Percentiles rank a stretch among this genome's conserved stretches.
Conservation (phyloP, 2,888 invertebrate species). For the Lycocerus yunnanus region DNA sequence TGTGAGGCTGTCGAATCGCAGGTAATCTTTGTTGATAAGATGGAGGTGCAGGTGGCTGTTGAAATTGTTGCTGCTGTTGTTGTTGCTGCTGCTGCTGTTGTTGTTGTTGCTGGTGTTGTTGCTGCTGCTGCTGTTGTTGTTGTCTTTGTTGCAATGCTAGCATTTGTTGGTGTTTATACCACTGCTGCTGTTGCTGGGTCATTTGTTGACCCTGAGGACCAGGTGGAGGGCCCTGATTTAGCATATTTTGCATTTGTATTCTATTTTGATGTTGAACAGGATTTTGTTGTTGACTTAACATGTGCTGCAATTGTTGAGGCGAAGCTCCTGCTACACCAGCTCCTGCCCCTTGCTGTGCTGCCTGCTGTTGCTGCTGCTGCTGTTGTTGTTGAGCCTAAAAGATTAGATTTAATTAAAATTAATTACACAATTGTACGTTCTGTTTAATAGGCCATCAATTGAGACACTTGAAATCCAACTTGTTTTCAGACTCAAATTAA, state of each 20-base stretch:
- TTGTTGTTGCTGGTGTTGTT: conserved; percentile 60
- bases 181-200: conserved; percentile 59
- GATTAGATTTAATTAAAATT: not conserved
- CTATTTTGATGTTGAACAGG: conserved; percentile 59
- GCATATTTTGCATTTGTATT: conserved; percentile 58
- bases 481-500: not conserved
- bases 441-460: not conserved
- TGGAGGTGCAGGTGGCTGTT: conserved; percentile 65
- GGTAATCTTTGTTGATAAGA: conserved; percentile 61
- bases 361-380: conserved; percentile 37
- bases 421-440: not conserved
- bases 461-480: not conserved
- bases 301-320: conserved; percentile 62
- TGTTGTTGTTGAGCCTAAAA: conserved; percentile 47
- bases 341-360: conserved; percentile 39
- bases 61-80: conserved; percentile 61
- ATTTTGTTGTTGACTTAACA: conserved; percentile 53
- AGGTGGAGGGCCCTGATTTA: conserved; percentile 46
- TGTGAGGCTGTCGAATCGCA: conserved; percentile 55
- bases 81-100: conserved; percentile 60
- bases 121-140: conserved; percentile 63
- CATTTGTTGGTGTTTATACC: conserved; percentile 56
- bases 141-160: conserved; percentile 54
- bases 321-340: conserved; percentile 46
- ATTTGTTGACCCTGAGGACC: conserved; percentile 40